A percentile compares a stretch with the other conserved stretches of the same genome.
These are phyloP conservation scores for Drosophila mercatorum DNA, from an alignment of 2,888 invertebrate species.

Conservation along the genomic window DNA sequence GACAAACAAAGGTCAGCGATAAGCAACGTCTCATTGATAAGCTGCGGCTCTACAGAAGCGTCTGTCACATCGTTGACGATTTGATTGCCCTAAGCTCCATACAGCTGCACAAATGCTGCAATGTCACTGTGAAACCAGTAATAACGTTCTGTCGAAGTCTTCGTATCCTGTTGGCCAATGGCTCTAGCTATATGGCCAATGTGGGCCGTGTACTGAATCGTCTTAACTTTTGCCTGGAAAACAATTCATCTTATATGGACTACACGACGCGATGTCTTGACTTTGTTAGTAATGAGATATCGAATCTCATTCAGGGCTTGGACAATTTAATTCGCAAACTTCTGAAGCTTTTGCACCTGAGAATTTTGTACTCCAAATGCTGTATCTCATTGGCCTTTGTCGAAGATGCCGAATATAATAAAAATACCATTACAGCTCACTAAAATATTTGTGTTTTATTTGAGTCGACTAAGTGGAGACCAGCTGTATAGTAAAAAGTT, in stretches of 20 bases:
- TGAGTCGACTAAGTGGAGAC: neutral
- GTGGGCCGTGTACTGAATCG: conserved; percentile 66
- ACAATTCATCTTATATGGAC: conserved; percentile 63
- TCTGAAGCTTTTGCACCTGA: conserved; percentile 61
- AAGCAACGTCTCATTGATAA: conserved; percentile 64
- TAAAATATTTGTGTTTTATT: conserved; percentile 19
- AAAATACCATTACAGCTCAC: neutral
- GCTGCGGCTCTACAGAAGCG: conserved; percentile 53
- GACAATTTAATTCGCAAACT: conserved; percentile 58
- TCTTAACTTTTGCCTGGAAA: conserved; percentile 72
- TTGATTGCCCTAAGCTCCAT: conserved; percentile 64
- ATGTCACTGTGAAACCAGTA: conserved; percentile 75
- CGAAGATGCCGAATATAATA: conserved; percentile 34
- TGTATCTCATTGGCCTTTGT: conserved; percentile 76
- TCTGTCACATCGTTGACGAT: conserved; percentile 69
- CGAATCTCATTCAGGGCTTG: conserved; percentile 56
- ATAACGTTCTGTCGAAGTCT: conserved; percentile 69
- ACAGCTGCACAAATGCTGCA: conserved; percentile 74
- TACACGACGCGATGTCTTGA: conserved; percentile 65
- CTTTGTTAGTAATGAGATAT: conserved; percentile 62
- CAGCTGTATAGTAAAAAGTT: neutral
- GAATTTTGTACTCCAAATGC: conserved; percentile 72
- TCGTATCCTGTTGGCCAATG: conserved; percentile 59
- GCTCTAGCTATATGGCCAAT: conserved; percentile 64
- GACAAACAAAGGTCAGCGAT: conserved; percentile 62